phyloP scores from a whole-genome alignment of 1,140 invertebrate species.

The Neodiprion pinetum region DNA sequence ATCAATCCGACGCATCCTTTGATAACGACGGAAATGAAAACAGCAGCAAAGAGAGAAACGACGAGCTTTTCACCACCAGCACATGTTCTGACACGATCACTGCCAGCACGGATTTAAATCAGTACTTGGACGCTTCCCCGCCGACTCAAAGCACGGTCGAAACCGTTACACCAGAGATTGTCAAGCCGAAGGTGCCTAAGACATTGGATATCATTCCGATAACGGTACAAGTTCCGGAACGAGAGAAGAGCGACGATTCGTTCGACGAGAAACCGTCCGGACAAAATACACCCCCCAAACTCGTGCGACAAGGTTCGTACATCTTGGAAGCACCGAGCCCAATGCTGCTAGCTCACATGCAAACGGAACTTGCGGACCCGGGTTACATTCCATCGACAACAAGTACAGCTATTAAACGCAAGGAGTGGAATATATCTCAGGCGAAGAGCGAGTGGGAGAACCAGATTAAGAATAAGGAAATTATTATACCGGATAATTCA shows the following conservation, averaged over 20 bases:
- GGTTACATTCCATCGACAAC: slow-evolving; percentile 62
- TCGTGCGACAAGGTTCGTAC: slow-evolving; percentile 69
- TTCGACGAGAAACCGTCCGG: slow-evolving; percentile 19
- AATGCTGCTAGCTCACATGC: slow-evolving; percentile 66
- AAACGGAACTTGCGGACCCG: slow-evolving; percentile 59
- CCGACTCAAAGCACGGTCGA: slow-evolving; percentile 37
- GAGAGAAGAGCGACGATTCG: slow-evolving; percentile 18
- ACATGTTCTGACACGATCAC: slow-evolving; percentile 39
- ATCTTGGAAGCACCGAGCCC: slow-evolving; percentile 69
- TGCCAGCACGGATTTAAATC: slow-evolving; percentile 41
- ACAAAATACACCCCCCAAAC: slow-evolving; percentile 48
- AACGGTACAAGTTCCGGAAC: slow-evolving; percentile 36
- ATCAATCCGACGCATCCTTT: neutral
- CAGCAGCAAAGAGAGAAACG: neutral
- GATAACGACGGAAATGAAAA: neutral
- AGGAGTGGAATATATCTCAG: slow-evolving; percentile 61
- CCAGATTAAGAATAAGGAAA: slow-evolving; percentile 28
- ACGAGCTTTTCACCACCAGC: neutral
- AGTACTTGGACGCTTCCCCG: slow-evolving; percentile 39
- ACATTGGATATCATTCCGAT: slow-evolving; percentile 55
- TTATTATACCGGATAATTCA: slow-evolving; percentile 21
- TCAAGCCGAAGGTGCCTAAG: slow-evolving; percentile 56
- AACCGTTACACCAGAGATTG: slow-evolving; percentile 39
- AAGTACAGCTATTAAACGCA: slow-evolving; percentile 55
- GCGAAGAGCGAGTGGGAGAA: slow-evolving; percentile 47